Percentiles rank a stretch among this genome's conserved stretches.
Evolutionary conservation across 2,113 vertebrate genomes (phyloP).

Genomic region (Himantopus leucocephalus): DNA sequence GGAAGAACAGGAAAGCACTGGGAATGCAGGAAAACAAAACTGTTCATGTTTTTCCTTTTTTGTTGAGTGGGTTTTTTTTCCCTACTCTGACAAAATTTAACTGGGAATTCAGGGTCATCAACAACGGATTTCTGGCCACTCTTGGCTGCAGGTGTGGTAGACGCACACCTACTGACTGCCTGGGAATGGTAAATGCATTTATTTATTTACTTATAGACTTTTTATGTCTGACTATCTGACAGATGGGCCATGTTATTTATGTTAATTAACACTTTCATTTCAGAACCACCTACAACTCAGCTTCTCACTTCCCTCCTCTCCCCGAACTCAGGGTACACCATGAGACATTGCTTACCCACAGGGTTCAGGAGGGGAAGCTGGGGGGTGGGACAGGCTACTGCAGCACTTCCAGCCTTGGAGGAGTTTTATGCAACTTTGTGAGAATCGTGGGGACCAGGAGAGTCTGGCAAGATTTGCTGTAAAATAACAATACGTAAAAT

Average conservation of each 20-base stretch:
- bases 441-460: not conserved
- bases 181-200: not conserved
- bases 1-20: conserved; percentile 16
- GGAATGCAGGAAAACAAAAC: conserved; percentile 40
- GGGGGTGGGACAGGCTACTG: not conserved
- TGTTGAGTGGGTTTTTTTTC: not conserved
- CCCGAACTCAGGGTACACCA: not conserved
- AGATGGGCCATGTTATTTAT: not conserved
- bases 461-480: not conserved
- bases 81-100: not conserved
- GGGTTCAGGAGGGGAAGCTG: not conserved
- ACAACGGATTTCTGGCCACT: not conserved
- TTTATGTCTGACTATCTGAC: not conserved
- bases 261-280: not conserved
- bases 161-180: accelerated
- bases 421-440: not conserved
- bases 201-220: not conserved
- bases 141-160: not conserved
- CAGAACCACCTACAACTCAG: not conserved
- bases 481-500: not conserved
- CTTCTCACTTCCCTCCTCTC: not conserved
- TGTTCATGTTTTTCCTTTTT: not conserved
- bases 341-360: not conserved
- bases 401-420: not conserved
- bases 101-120: not conserved